Base-by-base conservation (phyloP, 1,140 invertebrate species). In the Drosophila bifasciata region DNA sequence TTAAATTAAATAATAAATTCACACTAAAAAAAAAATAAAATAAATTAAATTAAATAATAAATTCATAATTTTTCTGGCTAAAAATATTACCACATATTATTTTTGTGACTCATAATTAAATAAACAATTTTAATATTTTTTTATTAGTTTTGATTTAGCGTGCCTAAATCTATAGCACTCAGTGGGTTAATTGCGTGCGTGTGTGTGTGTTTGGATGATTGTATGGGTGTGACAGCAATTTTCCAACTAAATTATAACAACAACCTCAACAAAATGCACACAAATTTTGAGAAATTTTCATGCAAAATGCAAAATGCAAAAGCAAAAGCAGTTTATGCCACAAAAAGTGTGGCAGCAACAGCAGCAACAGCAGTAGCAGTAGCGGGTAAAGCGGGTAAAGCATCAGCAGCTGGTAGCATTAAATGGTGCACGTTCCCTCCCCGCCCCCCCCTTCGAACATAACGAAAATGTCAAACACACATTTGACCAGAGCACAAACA, bases 391-490 rank as follows among this genome's bases (percentile, higher is more conserved):
- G 25, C 25, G 25, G 25, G 6, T 9, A 9, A 3, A 9, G 28
- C 70, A 73, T 55, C 69, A 62, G 25, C 69, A 75, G 52, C 63
- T 75, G 71, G 55, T 64, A 59, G 77, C 77, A 86, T 86, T 86
- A 81, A 85, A 86, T 85, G 81, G 77, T 58, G 52, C 76, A 86
- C 81, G 73, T 77, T 69, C 19, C 23, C 19, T 3, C 21, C 23
- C 15, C 3, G 15, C 11, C 49, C 21, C 56, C 16, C 45, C 39
- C 70, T 55, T 28, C 46, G 69, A 86, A 85, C 81, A 85, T 80
- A 85, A 80, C 77, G 81, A 85, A 85, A 85, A 85, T 85, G 81
- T 85, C 81, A 85, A 86, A 80, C 58, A 77, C 81, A 85, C 81
- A 80, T 86, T 86, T 86, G 81, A 74, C 81, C 81, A 86, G 59